Base-by-base conservation (phyloP, 1,140 invertebrate species). In the Scaptomyza montana region DNA sequence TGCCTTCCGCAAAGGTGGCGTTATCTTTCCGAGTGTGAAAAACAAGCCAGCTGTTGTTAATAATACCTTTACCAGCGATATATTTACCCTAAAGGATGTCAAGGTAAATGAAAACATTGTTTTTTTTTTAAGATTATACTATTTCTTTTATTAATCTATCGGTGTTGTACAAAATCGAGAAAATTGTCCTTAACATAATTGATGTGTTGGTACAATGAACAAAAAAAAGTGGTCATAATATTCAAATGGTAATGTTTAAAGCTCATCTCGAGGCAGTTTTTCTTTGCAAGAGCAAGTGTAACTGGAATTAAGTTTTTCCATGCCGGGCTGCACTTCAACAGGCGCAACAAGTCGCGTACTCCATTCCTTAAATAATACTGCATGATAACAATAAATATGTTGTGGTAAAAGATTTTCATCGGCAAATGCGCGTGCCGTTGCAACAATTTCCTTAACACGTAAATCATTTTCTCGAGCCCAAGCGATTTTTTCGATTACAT, bases 371-470 rank as follows among this genome's bases (percentile, higher is more conserved):
- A 99, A 95, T 50, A 98, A 93, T 64, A 94, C 92, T 36, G 95
- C 94, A 93, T 99, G 95, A 92, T 99, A 99, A 90, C 98, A 99
- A 90, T 97, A 95, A 45, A 99, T 94, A 92, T 99, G 93, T 66
- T 95, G 94, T 7, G 98, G 97, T 86, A 98, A 92, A 55, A 99
- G 93, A 93, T 98, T 94, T 50, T 96, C 93, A 79, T 95, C 94
- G 10, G 95, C 95, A 94, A 96, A 98, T 73, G 95, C 91, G 74
- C 94, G 94, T 30, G 95, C 97, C 91, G 95, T 95, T 87, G 91
- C 92, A 0, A 95, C 94, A 70, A 99, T 98, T 72, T 93, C 90
- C 73, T 94, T 87, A 3, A 94, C 96, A 93, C 96, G 92, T 9
- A 94, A 89, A 89, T 98, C 97, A 93, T 99, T 93, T 6, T 95